phyloP scores from a whole-genome alignment of 2,113 vertebrate genomes.

The Saccopteryx leptura region DNA sequence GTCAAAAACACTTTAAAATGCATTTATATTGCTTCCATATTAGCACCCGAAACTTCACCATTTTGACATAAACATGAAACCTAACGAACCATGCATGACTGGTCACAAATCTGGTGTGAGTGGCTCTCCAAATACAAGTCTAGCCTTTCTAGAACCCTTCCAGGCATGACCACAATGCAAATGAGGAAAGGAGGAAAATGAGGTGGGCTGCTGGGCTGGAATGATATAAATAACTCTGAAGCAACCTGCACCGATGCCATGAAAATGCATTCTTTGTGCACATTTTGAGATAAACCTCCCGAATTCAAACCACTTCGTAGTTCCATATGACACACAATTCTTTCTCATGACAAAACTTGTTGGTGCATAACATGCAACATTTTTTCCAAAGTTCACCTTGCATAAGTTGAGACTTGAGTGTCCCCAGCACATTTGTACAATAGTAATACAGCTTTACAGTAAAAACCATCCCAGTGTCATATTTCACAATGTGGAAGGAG shows the following conservation, averaged over 20 bases:
- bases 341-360: not conserved
- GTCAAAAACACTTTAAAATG: not conserved
- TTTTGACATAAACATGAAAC: conserved; percentile 38
- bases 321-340: not conserved
- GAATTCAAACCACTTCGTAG: not conserved
- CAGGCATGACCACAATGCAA: not conserved
- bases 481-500: not conserved
- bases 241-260: not conserved
- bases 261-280: not conserved
- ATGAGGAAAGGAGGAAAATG: not conserved
- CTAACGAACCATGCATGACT: not conserved
- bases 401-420: not conserved
- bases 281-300: not conserved
- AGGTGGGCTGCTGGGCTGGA: rapidly evolving
- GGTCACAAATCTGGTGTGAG: not conserved
- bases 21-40: not conserved
- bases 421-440: not conserved
- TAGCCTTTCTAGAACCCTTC: not conserved
- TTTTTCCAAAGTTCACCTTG: conserved; percentile 14
- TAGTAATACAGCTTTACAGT: not conserved
- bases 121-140: not conserved
- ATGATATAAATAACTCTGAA: not conserved
- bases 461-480: not conserved
- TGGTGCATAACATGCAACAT: not conserved
- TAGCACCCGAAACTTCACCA: not conserved